Evolutionary conservation across 2,888 invertebrate species (phyloP).

Genomic region (Cotesia congregata): DNA sequence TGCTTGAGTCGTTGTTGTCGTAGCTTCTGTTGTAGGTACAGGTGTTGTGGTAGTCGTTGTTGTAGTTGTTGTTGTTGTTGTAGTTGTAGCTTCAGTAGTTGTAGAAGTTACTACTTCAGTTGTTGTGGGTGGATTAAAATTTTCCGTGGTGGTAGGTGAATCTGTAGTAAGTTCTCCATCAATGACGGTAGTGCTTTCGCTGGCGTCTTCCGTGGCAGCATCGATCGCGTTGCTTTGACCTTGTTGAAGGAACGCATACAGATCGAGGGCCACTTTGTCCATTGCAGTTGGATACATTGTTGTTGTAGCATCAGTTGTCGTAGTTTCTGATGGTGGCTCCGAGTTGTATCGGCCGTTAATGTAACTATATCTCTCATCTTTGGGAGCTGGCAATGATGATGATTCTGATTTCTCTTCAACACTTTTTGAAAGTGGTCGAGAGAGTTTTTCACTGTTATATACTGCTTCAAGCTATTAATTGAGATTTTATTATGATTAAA

Average conservation of each 20-base stretch:
- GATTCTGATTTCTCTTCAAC: conserved; percentile 44
- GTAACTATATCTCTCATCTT: conserved; percentile 37
- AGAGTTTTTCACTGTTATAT: conserved; percentile 56
- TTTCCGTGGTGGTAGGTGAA: conserved; percentile 70
- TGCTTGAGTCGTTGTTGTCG: conserved; percentile 62
- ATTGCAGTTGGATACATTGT: conserved; percentile 78
- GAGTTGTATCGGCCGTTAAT: conserved; percentile 35
- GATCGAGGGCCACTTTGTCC: conserved; percentile 86
- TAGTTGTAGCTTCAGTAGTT: conserved; percentile 72
- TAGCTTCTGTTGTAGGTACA: conserved; percentile 52
- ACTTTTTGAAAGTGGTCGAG: conserved; percentile 41
- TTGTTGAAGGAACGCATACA: conserved; percentile 83
- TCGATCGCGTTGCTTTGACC: conserved; percentile 72
- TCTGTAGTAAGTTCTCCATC: conserved; percentile 68
- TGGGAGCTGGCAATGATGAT: conserved; percentile 41
- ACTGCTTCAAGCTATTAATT: conserved; percentile 54
- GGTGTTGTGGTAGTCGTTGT: conserved; percentile 72
- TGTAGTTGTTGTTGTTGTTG: conserved; percentile 73
- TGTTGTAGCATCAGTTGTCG: conserved; percentile 73
- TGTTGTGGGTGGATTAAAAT: conserved; percentile 68
- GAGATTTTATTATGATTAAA: conserved; percentile 3
- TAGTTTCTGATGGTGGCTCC: conserved; percentile 46
- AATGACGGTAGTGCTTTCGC: conserved; percentile 70
- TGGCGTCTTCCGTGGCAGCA: conserved; percentile 71
- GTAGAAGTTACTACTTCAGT: conserved; percentile 71